Percentiles rank a stretch among this genome's conserved stretches.
Evolutionary conservation across 2,113 vertebrate species (phyloP).

Genomic region (Chloropsis hardwickii): DNA sequence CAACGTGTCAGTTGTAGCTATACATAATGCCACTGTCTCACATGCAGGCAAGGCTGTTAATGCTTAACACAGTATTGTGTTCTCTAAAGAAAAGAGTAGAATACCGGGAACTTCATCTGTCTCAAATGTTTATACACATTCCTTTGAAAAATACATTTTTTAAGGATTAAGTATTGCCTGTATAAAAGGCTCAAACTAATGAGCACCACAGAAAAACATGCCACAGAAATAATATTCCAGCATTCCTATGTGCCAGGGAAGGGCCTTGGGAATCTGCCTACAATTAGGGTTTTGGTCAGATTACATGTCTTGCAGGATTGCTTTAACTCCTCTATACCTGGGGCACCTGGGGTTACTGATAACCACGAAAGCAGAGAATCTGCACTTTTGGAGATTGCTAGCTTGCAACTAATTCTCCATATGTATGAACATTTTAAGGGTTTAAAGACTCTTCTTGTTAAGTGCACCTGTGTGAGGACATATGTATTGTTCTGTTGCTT

Average conservation of each 20-base stretch:
- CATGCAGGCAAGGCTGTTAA: background rate
- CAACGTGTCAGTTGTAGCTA: background rate
- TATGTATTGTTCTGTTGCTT: conserved; percentile 14
- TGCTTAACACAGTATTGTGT: background rate
- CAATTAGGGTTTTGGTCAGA: background rate
- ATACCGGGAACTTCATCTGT: background rate
- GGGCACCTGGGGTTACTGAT: background rate
- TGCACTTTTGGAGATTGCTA: background rate
- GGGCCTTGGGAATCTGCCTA: background rate
- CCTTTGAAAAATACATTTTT: background rate
- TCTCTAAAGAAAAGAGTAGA: background rate
- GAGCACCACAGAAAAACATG: background rate
- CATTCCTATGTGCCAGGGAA: background rate
- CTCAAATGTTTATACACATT: background rate
- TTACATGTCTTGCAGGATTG: background rate
- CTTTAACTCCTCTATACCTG: background rate
- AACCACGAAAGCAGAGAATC: background rate
- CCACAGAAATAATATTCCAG: background rate
- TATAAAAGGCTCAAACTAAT: background rate
- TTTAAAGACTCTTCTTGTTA: background rate
- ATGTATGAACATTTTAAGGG: background rate
- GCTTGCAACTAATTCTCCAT: background rate
- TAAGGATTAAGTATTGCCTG: background rate
- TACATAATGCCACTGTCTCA: background rate
- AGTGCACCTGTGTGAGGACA: background rate